Evolutionary conservation across 2,113 vertebrate genomes (phyloP).

Genomic region (Petromus typicus): DNA sequence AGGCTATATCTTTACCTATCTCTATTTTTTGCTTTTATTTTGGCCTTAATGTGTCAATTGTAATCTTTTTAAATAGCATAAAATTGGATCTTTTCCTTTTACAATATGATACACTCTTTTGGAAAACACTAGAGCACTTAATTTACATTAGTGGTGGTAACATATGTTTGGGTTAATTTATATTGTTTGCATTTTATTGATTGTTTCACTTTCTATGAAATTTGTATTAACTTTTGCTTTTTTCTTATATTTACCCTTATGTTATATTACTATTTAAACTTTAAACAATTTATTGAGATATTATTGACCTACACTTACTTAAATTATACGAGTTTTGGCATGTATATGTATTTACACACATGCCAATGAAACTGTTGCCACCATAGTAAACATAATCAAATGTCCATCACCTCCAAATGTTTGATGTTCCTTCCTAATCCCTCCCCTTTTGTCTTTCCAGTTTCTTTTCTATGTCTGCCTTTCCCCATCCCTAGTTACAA

Average conservation of each 20-base stretch:
- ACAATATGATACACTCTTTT: neutral
- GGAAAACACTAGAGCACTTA: neutral
- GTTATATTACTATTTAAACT: neutral
- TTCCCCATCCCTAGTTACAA: neutral
- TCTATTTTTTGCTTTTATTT: slow-evolving; percentile 6
- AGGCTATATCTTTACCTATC: neutral
- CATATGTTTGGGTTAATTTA: slow-evolving; percentile 24
- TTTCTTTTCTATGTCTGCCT: neutral
- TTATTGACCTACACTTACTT: neutral
- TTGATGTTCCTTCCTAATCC: neutral
- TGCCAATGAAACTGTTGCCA: neutral
- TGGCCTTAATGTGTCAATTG: neutral
- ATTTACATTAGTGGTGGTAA: neutral
- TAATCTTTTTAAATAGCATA: neutral
- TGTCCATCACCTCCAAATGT: neutral
- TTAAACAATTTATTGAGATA: neutral
- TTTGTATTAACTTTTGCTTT: slow-evolving; percentile 28
- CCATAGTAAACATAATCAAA: neutral
- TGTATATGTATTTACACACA: neutral
- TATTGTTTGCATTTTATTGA: neutral
- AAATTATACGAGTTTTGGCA: neutral
- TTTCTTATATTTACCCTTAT: neutral
- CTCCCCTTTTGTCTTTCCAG: neutral
- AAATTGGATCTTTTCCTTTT: slow-evolving; percentile 1
- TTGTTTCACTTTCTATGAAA: neutral